Conservation (phyloP, 2,113 vertebrate genomes). For the Heptranchias perlo region DNA sequence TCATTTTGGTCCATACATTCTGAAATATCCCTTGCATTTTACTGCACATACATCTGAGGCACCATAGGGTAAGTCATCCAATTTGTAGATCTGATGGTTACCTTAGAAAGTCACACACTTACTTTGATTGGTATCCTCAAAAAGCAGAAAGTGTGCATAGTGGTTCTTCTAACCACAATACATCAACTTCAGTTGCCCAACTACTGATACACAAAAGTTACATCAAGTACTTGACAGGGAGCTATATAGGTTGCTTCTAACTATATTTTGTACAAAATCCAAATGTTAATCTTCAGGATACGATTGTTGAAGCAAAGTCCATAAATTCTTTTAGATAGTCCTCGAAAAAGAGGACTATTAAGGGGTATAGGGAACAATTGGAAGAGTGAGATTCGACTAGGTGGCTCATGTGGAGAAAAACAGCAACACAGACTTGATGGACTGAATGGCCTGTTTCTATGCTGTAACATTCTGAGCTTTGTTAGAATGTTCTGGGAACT, state of each 20-base stretch:
- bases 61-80: neutral
- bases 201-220: neutral
- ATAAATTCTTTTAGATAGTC: neutral
- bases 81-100: neutral
- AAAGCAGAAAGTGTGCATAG: neutral
- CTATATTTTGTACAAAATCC: neutral
- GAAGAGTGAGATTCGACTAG: neutral
- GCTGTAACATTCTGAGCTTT: neutral
- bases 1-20: neutral
- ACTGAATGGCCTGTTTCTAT: neutral
- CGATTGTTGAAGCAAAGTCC: neutral
- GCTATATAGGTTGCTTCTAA: neutral
- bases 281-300: neutral
- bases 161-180: neutral
- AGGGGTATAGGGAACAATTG: neutral
- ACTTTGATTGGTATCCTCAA: neutral
- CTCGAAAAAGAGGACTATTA: neutral
- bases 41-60: neutral
- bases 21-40: neutral
- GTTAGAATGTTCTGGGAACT: neutral
- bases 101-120: neutral
- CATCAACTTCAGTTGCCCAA: neutral
- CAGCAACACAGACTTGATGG: neutral
- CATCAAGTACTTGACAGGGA: neutral
- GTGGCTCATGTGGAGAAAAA: neutral